A percentile compares a stretch with the other conserved stretches of the same genome.
phyloP scores from a whole-genome alignment of 2,113 vertebrate genomes.

The Peromyscus polionotus region DNA sequence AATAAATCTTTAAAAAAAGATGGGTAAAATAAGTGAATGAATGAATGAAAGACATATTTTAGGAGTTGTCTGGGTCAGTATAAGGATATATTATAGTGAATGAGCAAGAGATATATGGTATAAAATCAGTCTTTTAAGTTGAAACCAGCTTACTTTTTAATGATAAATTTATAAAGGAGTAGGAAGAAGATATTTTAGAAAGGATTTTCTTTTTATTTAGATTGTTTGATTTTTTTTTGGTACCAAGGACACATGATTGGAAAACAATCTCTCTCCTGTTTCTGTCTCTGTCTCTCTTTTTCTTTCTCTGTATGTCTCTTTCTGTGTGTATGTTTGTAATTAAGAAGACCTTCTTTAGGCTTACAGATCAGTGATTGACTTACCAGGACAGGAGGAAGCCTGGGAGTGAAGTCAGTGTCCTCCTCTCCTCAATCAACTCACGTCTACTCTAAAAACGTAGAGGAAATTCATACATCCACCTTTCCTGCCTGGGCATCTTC shows the following conservation, averaged over 20 bases:
- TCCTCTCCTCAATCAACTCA: not conserved
- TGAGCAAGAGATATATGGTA: accelerated
- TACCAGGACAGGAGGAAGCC: not conserved
- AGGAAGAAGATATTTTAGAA: not conserved
- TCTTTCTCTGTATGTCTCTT: not conserved
- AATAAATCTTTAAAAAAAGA: too few relatives aligned
- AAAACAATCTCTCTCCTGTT: not conserved
- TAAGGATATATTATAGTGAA: not conserved
- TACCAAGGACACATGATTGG: not conserved
- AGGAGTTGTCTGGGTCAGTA: not conserved
- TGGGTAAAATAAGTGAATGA: not conserved
- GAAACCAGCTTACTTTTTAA: not conserved
- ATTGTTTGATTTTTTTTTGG: not conserved
- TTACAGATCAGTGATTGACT: not conserved
- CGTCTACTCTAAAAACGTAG: not conserved
- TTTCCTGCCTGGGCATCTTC: not conserved
- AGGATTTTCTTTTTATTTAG: not conserved
- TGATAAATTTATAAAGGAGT: not conserved
- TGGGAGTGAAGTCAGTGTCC: not conserved
- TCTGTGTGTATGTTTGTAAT: not conserved
- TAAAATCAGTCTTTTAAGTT: not conserved
- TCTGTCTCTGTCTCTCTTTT: not conserved
- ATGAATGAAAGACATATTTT: not conserved
- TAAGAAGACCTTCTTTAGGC: not conserved
- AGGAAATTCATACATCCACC: not conserved